Conservation (phyloP, 2,113 vertebrate species). For the Pelecanoides urinatrix region DNA sequence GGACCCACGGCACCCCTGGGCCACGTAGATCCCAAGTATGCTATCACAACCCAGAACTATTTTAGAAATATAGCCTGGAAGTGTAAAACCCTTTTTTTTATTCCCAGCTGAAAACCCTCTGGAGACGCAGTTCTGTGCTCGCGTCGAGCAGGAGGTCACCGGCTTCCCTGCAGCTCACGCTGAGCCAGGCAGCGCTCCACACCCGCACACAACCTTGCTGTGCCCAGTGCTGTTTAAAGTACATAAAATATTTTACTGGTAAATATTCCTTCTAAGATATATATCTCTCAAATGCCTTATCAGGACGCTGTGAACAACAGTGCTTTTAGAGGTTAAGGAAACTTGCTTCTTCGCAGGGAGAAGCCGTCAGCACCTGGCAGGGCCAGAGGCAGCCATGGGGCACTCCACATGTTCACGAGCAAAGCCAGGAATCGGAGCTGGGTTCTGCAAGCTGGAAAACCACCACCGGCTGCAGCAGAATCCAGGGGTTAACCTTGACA, state of each 20-base stretch:
- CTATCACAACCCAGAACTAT: neutral
- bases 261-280: neutral
- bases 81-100: neutral
- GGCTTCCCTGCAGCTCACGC: neutral
- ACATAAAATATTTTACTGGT: neutral
- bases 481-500: neutral
- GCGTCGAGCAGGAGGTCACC: neutral
- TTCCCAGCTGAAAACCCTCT: neutral
- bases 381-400: neutral
- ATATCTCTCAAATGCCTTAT: neutral
- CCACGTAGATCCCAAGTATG: neutral
- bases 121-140: neutral
- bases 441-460: neutral
- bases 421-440: neutral
- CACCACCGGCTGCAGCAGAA: neutral
- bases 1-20: neutral
- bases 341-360: neutral
- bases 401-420: too few relatives aligned
- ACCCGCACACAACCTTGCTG: neutral
- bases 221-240: neutral
- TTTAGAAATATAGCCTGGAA: neutral
- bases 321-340: neutral
- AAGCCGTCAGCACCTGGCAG: too few relatives aligned
- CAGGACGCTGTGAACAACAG: accelerated
- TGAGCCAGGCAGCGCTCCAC: neutral